Base-by-base conservation (phyloP, 2,113 vertebrate genomes). In the Corapipo altera region DNA sequence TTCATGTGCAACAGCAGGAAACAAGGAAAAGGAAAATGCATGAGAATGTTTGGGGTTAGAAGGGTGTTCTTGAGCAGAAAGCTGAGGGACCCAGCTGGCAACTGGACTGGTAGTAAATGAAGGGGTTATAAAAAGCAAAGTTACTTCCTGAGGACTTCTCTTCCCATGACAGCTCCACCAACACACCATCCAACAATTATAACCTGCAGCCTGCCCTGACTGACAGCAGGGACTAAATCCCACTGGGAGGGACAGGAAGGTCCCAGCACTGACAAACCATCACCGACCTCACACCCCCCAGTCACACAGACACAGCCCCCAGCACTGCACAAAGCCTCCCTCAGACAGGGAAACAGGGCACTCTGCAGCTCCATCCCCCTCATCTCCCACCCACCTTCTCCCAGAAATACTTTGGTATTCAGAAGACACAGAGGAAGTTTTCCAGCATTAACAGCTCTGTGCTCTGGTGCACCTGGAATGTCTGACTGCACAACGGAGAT, bases 361-460 rank as follows among this genome's bases (percentile, higher is more conserved):
- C 24, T 28, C 37, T 3, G 11, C 33, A 64, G 48, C 86, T 41
- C 24, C 0, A 32, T 1, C 55, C 61, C 64, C 21, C 70, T 59
- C 11, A 58, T 11, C 84, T 71, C 69, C 52, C 23, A 44, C 41
- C 7, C 33, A 43, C 66, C 58, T 30, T 1, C 64, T 43, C n/a
- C 46, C 49, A 33, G 9, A 26, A 37, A 11, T 3, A 0, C 46
- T 58, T n/a, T 1, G 16, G 11, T 10, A 48, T 30, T 16, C 6
- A 0, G 41, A 37, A 62, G 54, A 19, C 22, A 27, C 16, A 43
- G 27, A 32, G 3, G 52, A 12, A 33, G 17, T 6, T 91, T 57
- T 39, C 6, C n/a, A 71, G 43, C 57, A 37, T 26, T 46, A 39
- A 11, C 41, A 90, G 51, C 59, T 76, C 64, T 14, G 54, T 30